A percentile compares a stretch with the other conserved stretches of the same genome.
These are phyloP conservation scores for Thera britannica DNA, from an alignment of 2,888 invertebrate species.

Conservation along the genomic window DNA sequence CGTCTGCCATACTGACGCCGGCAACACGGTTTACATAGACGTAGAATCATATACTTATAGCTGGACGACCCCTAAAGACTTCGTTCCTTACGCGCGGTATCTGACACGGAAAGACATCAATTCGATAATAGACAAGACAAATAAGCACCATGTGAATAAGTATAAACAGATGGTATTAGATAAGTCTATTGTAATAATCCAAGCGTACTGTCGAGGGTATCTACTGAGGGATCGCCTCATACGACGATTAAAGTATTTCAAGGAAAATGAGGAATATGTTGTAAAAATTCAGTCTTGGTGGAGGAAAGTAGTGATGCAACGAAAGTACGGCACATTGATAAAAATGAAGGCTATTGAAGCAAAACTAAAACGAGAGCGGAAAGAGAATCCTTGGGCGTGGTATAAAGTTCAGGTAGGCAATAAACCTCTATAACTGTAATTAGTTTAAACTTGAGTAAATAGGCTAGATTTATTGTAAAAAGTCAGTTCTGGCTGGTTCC, in stretches of 20 bases:
- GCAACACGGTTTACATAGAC: slow-evolving; percentile 81
- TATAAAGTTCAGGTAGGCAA: slow-evolving; percentile 79
- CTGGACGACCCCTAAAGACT: slow-evolving; percentile 82
- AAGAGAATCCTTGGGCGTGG: slow-evolving; percentile 75
- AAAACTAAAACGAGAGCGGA: slow-evolving; percentile 66
- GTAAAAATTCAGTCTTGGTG: slow-evolving; percentile 87
- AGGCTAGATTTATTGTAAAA: too few species aligned
- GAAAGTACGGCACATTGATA: slow-evolving; percentile 71
- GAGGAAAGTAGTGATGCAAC: slow-evolving; percentile 79
- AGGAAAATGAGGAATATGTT: slow-evolving; percentile 69
- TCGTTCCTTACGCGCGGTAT: slow-evolving; percentile 77
- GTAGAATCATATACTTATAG: slow-evolving; percentile 79
- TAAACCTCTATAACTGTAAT: too few species aligned
- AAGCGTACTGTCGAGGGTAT: slow-evolving; percentile 86
- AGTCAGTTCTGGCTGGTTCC: neutral
- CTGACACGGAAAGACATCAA: slow-evolving; percentile 75
- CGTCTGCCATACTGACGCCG: slow-evolving; percentile 78
- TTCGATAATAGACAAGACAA: slow-evolving; percentile 71
- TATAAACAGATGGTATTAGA: slow-evolving; percentile 71
- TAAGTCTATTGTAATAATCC: slow-evolving; percentile 80
- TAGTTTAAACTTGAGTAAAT: too few species aligned
- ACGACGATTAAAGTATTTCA: slow-evolving; percentile 68
- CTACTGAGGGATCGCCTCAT: slow-evolving; percentile 79
- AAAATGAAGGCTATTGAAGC: slow-evolving; percentile 74
- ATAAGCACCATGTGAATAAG: slow-evolving; percentile 73